A percentile compares a stretch with the other conserved stretches of the same genome.
Evolutionary conservation across 2,113 vertebrate genomes (phyloP).

Genomic region (Isichthys henryi): DNA sequence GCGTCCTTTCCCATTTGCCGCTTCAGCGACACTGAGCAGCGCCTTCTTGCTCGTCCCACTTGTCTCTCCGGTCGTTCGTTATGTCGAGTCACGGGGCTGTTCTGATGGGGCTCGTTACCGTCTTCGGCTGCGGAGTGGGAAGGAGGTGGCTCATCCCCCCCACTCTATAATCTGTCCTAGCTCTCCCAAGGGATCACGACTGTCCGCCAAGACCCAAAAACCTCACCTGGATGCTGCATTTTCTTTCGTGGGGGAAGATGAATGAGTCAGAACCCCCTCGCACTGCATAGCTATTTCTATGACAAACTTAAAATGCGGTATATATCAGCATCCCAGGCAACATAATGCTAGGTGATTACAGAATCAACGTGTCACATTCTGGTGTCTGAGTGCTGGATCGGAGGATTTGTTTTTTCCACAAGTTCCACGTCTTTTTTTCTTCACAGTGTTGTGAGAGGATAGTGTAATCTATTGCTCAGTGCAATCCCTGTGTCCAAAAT

Average conservation of each 20-base stretch:
- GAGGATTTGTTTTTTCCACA: neutral
- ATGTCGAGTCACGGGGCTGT: conserved; percentile 51
- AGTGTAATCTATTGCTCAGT: neutral
- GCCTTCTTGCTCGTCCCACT: conserved; percentile 50
- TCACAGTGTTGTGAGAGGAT: neutral
- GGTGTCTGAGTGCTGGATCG: neutral
- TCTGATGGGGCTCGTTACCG: conserved; percentile 61
- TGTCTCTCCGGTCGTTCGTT: conserved; percentile 54
- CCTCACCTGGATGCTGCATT: conserved; percentile 37
- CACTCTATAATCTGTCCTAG: conserved; percentile 21
- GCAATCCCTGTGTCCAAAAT: conserved; percentile 20
- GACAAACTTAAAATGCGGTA: conserved; percentile 39
- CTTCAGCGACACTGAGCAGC: conserved; percentile 40
- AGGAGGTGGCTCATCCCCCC: conserved; percentile 23
- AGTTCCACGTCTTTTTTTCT: neutral
- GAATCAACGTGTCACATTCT: neutral
- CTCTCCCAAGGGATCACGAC: conserved; percentile 28
- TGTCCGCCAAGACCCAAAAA: conserved; percentile 45
- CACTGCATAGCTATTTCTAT: conserved; percentile 28
- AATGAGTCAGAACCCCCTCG: conserved; percentile 37
- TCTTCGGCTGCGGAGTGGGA: conserved; percentile 45
- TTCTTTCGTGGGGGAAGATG: conserved; percentile 40
- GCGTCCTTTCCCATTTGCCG: conserved; percentile 41
- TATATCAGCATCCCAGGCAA: neutral
- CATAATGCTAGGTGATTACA: neutral